Conservation (phyloP, 2,113 vertebrate species). For the Chaetura pelagica region DNA sequence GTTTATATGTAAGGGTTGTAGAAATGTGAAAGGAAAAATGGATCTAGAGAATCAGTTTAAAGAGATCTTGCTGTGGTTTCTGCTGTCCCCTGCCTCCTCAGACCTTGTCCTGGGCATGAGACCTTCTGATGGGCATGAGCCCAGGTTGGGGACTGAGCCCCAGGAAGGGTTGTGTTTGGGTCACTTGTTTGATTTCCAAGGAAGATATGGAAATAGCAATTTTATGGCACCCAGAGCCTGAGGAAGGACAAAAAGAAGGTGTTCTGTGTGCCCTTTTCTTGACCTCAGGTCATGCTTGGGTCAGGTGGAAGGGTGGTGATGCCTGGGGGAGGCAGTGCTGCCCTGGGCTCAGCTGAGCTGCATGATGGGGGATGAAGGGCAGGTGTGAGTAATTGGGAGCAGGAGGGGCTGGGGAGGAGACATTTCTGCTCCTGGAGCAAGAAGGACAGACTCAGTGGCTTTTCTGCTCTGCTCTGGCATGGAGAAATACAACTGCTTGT, state of each 20-base stretch:
- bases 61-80: not conserved
- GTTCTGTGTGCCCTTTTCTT: not conserved
- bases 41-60: slow-evolving; percentile 38
- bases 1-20: slow-evolving; percentile 64
- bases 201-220: rapidly evolving
- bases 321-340: not conserved
- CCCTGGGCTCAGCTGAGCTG: not conserved
- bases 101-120: not conserved
- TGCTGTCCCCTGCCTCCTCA: not conserved
- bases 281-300: rapidly evolving
- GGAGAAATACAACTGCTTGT: rapidly evolving
- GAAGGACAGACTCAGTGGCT: rapidly evolving
- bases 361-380: not conserved
- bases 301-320: not conserved
- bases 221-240: not conserved
- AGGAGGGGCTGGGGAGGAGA: not conserved
- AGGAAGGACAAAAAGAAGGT: not conserved
- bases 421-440: rapidly evolving
- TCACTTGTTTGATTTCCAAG: not conserved
- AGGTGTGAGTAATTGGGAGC: not conserved
- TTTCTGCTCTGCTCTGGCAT: not conserved
- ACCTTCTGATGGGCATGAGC: rapidly evolving
- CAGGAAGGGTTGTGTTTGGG: not conserved
- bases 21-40: slow-evolving; percentile 40
- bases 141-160: not conserved